Base-by-base conservation (phyloP, 2,797 vertebrate species). In the Paedocypris micromegethes region DNA sequence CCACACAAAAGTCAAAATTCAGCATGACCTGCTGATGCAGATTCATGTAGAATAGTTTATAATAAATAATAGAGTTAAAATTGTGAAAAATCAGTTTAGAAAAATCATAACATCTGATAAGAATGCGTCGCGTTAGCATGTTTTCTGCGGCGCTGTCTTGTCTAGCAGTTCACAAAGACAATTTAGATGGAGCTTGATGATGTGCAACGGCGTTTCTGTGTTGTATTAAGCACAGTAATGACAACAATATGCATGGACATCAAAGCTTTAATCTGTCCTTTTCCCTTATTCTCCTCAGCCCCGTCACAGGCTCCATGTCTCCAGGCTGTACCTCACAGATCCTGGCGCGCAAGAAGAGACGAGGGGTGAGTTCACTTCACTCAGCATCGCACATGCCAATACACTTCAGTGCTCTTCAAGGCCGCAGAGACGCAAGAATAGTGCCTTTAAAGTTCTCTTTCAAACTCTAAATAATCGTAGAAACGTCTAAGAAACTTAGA, bases 311-410 rank as follows among this genome's bases (percentile, higher is more conserved):
- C 78, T 93, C 93, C 71, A 90, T 92, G 86, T 93, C 92, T 83
- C 92, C 92, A 71, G 88, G 92, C 67, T 93, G 90, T 1, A 91
- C 91, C 63, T 95, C 93, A 0, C 94, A 95, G 88, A 91, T 93
- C 75, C 88, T 95, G 85, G 95, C 95, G 75, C 89, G 95, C 74
- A 97, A 96, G 87, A 96, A 95, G 83, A 88, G 94, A 82, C 87
- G 95, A 90, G 95, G 94, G 89, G 95, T 97, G 82, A 93, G 92
- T 86, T 59, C 59, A 79, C 55, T 51, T 51, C 60, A 70, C 23
- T 23, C 23, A 23, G 23, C 23, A n/a, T n/a, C n/a, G n/a, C n/a
- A n/a, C n/a, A n/a, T n/a, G n/a, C n/a, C n/a, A n/a, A n/a, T n/a
- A n/a, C n/a, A n/a, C n/a, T n/a, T n/a, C n/a, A 23, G 23, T 23